Evolutionary conservation across 2,888 invertebrate species (phyloP), one percentile per base, ranked within the genome.

Genomic region (Drosophila siamana): DNA sequence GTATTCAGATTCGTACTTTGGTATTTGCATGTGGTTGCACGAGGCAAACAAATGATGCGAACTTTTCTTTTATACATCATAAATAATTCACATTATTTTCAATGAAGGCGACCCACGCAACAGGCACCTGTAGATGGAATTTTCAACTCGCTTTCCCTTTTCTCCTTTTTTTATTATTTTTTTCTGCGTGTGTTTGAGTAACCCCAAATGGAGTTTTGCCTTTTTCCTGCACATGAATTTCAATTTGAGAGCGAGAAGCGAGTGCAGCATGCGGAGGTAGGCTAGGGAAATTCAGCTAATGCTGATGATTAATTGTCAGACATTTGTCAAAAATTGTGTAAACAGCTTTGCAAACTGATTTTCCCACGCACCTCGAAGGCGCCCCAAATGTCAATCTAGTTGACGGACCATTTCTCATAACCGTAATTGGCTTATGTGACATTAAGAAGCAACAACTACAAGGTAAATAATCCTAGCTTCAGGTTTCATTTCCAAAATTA

Each of bases 61-160:
- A 70, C 54, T 74, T 62, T 66, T 50, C 63, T 51, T 46, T 38
- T 65, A 56, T 69, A 67, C 50, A 62, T 69, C 57, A 74, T 78
- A 65, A 77, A 80, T 77, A 80, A 80, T 86, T 86, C 72, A 74
- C 71, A 67, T 50, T 38, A 74, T 79, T 78, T 77, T 70, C 54
- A 68, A 67, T 76, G 69, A 33, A 48, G 40, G 2, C 24, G 16
- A 24, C 43, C 64, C 48, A 62, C 75, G 61, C 59, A 59, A 65
- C 56, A 59, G 55, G 55, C 67, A 59, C 47, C 67, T 62, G 52
- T 16, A 24, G 19, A 26, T 8, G 41, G 9, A 19, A 41, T 41
- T 48, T 16, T 7, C 28, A 11, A n/a, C 44, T 46, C 33, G 24
- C 19, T 22, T 54, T 65, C 38, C 24, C 30, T 28, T 3, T 54